phyloP scores from a whole-genome alignment of 2,113 vertebrate species.

The Cnemophilus loriae region DNA sequence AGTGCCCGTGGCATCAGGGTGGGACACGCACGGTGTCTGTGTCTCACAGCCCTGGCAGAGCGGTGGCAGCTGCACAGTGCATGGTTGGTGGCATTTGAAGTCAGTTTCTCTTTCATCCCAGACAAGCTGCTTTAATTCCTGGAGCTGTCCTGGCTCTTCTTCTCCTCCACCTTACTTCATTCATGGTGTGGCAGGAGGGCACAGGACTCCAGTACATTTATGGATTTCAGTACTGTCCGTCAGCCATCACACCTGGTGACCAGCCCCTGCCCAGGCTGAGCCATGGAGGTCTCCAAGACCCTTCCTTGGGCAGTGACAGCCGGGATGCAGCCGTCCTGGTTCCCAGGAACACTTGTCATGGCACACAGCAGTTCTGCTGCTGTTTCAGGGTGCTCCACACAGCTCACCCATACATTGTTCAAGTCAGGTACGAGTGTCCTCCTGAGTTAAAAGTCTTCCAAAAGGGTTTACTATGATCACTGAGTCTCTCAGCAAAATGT shows the following conservation, averaged over 20 bases:
- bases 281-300: background rate
- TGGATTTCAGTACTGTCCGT: background rate
- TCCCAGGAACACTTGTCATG: fast-evolving
- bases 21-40: fast-evolving
- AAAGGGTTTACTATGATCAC: background rate
- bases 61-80: fast-evolving
- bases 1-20: fast-evolving
- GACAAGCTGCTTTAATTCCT: background rate
- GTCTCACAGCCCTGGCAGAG: background rate
- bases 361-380: background rate
- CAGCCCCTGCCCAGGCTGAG: background rate
- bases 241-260: too few species aligned
- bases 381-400: background rate
- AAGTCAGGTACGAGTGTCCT: background rate
- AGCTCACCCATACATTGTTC: background rate
- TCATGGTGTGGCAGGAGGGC: background rate
- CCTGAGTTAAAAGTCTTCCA: background rate
- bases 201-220: fast-evolving
- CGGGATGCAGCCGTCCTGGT: fast-evolving
- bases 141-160: background rate
- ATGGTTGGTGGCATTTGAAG: background rate
- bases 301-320: background rate
- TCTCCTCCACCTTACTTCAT: background rate
- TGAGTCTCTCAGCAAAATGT: background rate
- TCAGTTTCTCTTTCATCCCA: background rate